phyloP scores from a whole-genome alignment of 2,888 invertebrate species.

The Stratiomys singularior region DNA sequence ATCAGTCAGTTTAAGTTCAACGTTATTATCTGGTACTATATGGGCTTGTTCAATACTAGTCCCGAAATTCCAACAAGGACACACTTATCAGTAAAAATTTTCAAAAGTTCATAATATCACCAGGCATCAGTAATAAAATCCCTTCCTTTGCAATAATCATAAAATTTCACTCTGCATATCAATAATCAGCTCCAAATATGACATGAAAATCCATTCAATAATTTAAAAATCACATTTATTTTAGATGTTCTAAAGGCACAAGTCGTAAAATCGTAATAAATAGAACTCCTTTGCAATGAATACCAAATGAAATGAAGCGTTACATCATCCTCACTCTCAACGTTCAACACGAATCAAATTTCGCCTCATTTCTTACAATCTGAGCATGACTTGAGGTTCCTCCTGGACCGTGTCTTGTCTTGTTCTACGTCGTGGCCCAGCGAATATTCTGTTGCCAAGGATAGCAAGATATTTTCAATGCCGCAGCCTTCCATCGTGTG shows the following conservation, averaged over 20 bases:
- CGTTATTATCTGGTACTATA: too few relatives aligned
- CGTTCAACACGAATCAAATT: neutral
- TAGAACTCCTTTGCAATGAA: slow-evolving; percentile 11
- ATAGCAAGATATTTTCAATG: neutral
- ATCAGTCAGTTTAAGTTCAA: too few relatives aligned
- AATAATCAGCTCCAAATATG: too few relatives aligned
- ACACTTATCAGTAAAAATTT: too few relatives aligned
- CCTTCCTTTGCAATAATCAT: too few relatives aligned
- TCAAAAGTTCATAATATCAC: too few relatives aligned
- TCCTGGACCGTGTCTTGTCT: slow-evolving; percentile 4
- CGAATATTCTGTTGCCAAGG: neutral
- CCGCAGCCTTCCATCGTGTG: too few relatives aligned
- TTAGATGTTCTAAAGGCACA: neutral
- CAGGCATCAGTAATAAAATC: too few relatives aligned
- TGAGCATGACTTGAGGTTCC: neutral
- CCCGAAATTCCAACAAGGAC: too few relatives aligned
- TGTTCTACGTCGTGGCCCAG: neutral
- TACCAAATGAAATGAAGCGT: slow-evolving; percentile 31
- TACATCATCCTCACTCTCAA: slow-evolving; percentile 15
- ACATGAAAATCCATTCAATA: neutral
- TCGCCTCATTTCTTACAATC: neutral
- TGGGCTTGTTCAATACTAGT: too few relatives aligned
- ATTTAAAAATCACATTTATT: neutral
- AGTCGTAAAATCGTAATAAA: slow-evolving; percentile 24
- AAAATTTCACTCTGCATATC: too few relatives aligned